A percentile compares a stretch with the other conserved stretches of the same genome.
Conservation (phyloP, 2,888 invertebrate genomes). For the Belgica antarctica region DNA sequence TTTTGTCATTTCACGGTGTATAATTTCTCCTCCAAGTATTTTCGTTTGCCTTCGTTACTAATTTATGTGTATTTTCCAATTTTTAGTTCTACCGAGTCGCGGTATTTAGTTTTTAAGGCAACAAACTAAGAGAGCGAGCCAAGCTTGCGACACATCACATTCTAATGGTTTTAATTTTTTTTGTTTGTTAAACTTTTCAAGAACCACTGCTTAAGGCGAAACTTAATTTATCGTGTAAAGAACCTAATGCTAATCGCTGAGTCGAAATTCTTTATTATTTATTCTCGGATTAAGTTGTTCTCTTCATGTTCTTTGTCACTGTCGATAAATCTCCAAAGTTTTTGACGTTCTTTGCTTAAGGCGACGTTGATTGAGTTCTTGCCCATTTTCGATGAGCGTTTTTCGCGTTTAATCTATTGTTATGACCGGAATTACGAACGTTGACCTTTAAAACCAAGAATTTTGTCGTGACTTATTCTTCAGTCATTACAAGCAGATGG, state of each 20-base stretch:
- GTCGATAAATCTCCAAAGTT: too few relatives aligned
- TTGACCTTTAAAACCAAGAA: too few relatives aligned
- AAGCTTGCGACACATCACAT: conserved; percentile 37
- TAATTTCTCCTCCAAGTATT: conserved; percentile 1
- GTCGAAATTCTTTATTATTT: conserved; percentile 8
- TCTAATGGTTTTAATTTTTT: conserved; percentile 19
- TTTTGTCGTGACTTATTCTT: too few relatives aligned
- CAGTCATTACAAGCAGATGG: too few relatives aligned
- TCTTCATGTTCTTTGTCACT: too few relatives aligned
- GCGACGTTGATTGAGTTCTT: too few relatives aligned
- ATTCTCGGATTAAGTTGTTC: conserved; percentile 15
- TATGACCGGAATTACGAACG: too few relatives aligned
- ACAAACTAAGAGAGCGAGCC: conserved; percentile 20
- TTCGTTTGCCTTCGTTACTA: background rate
- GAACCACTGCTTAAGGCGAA: conserved; percentile 9
- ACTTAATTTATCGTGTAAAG: conserved; percentile 7
- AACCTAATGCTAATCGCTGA: conserved; percentile 5
- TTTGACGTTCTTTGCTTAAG: too few relatives aligned
- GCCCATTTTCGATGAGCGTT: too few relatives aligned
- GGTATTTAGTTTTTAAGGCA: conserved; percentile 38
- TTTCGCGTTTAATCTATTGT: too few relatives aligned
- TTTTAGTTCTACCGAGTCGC: background rate
- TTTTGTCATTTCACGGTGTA: background rate
- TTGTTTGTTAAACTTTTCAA: background rate
- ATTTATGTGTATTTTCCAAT: background rate